Conservation (phyloP, 2,797 vertebrate species). For the Crenuchus spilurus region DNA sequence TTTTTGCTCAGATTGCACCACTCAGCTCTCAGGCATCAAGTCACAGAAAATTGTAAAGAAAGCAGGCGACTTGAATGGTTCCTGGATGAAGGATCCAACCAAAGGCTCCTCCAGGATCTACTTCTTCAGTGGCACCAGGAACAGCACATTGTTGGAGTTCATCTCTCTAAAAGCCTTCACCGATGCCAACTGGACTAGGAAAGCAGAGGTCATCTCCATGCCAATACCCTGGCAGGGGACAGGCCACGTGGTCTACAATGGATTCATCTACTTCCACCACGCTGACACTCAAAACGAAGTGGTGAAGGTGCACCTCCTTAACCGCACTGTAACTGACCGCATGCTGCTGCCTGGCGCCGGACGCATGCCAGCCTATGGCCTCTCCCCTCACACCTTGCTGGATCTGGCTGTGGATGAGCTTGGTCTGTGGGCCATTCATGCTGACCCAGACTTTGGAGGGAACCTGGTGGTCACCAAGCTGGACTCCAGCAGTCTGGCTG, state of each 20-base stretch:
- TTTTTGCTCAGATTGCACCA: conserved; percentile 81
- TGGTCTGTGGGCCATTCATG: conserved; percentile 92
- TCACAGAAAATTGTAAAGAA: conserved; percentile 93
- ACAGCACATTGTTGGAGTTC: conserved; percentile 83
- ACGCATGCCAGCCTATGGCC: conserved; percentile 81
- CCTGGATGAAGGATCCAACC: conserved; percentile 89
- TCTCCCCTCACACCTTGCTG: conserved; percentile 84
- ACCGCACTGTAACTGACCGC: conserved; percentile 76
- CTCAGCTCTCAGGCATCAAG: conserved; percentile 80
- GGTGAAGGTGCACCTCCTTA: conserved; percentile 85
- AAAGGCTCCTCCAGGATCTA: conserved; percentile 85
- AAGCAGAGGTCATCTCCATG: conserved; percentile 72
- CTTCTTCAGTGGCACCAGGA: conserved; percentile 83
- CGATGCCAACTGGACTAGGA: conserved; percentile 67
- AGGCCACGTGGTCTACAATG: conserved; percentile 82
- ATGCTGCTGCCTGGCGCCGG: conserved; percentile 85
- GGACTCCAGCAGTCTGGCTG: conserved; percentile 75
- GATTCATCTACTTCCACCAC: conserved; percentile 89
- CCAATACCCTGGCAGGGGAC: conserved; percentile 89
- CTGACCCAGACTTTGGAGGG: conserved; percentile 79
- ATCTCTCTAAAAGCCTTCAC: conserved; percentile 81
- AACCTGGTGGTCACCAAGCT: conserved; percentile 90
- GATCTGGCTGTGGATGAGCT: conserved; percentile 91
- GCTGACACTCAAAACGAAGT: conserved; percentile 86
- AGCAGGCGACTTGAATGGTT: conserved; percentile 77